Conservation (phyloP, 2,113 vertebrate species). For the Neotragus moschatus region DNA sequence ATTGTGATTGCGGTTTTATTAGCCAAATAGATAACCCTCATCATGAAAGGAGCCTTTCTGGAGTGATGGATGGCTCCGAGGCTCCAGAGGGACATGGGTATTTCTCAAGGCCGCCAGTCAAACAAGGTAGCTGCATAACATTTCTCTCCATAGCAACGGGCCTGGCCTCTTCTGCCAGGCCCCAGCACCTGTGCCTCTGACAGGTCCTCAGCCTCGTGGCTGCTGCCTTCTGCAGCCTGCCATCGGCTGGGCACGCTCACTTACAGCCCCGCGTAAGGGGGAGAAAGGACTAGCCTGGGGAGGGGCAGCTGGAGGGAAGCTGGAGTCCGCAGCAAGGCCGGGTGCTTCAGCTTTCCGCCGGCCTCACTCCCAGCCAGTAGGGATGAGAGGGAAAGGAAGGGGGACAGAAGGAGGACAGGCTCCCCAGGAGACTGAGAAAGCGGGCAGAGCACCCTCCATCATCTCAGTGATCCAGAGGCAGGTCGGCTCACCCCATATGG, state of each 20-base stretch:
- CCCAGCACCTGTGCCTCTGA: constrained; percentile 16
- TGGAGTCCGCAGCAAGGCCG: neutral
- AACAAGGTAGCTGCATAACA: constrained; percentile 51
- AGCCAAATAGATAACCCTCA: constrained; percentile 67
- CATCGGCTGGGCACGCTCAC: neutral
- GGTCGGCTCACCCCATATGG: neutral
- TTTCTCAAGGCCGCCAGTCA: constrained; percentile 68
- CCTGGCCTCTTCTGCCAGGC: neutral
- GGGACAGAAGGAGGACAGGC: neutral
- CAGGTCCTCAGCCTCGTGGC: neutral
- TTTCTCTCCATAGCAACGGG: constrained; percentile 69
- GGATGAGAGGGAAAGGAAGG: neutral
- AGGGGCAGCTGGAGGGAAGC: neutral
- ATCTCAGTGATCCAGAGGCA: neutral
- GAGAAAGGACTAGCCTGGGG: neutral
- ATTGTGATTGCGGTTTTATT: constrained; percentile 55
- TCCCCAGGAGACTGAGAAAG: neutral
- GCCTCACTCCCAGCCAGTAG: neutral
- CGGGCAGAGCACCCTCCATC: neutral
- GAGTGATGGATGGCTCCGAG: constrained; percentile 55
- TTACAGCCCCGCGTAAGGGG: accelerated
- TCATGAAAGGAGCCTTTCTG: constrained; percentile 62
- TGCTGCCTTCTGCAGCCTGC: neutral
- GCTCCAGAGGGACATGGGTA: constrained; percentile 32
- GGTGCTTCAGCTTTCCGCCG: neutral